Evolutionary conservation across 2,113 vertebrate species (phyloP), one percentile per base, ranked within the genome.

Genomic region (Gymnocephalus cernua): DNA sequence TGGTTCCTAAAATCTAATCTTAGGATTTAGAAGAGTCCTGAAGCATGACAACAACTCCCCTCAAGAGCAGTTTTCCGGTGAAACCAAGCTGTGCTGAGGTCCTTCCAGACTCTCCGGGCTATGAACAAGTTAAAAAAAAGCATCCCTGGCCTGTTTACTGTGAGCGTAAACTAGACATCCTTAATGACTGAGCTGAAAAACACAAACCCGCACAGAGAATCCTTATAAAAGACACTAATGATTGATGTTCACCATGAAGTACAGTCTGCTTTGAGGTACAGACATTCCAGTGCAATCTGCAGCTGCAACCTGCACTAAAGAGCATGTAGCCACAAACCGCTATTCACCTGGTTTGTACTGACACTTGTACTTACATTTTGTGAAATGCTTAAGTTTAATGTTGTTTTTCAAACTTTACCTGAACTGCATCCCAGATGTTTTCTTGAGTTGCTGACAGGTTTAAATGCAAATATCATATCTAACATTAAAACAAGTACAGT

Each of bases 181-280:
- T 79, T 92, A 92, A 92, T 90, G 87, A 91, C 65, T 27, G 54
- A 54, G 77, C 21, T 69, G 82, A 87, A 87, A 86, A 86, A 81
- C 78, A 87, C 66, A 79, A 88, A 88, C 79, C 85, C 79, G 79
- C 72, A 35, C 75, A 1, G 66, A 85, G 80, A 74, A 82, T 87
- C 77, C 92, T 84, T 87, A 90, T 91, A 92, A 92, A 93, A 91
- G 59, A 72, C 51, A 50, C 80, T 87, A 88, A 89, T 93, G 89
- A 90, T 82, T 80, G 79, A 92, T 89, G 89, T 91, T 90, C 83
- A 86, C 83, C 81, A 82, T 61, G 58, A 80, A 74, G 63, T 53
- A 32, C 54, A 70, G 58, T 79, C 84, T 90, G 73, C 83, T 89
- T 82, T 80, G 85, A 91, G 77, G 75, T 74, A 86, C 72, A 69